phyloP scores from a whole-genome alignment of 2,888 invertebrate genomes.

The Drosophila fulvimacula region DNA sequence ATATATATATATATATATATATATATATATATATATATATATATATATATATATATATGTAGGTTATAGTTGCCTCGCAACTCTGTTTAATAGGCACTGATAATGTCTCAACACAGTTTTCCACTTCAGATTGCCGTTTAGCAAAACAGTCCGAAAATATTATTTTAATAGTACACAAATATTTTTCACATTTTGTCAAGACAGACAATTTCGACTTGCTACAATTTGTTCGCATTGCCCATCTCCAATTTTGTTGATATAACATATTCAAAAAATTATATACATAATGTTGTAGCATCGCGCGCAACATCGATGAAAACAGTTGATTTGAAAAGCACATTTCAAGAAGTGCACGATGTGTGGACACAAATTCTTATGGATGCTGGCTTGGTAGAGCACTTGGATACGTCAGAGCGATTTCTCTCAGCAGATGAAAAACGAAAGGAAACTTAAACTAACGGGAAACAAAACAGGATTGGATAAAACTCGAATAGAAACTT shows the following conservation, averaged over 20 bases:
- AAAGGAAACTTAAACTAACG: slow-evolving; percentile 12
- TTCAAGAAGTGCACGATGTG: slow-evolving; percentile 16
- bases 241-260: slow-evolving; percentile 36
- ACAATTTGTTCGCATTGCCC: slow-evolving; percentile 27
- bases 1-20: no score
- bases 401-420: slow-evolving; percentile 10
- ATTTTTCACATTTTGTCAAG: neutral
- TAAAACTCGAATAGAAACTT: slow-evolving; percentile 23
- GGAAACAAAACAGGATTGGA: slow-evolving; percentile 15
- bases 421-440: slow-evolving; percentile 2
- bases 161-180: neutral
- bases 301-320: slow-evolving; percentile 37
- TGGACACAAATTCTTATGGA: slow-evolving; percentile 23
- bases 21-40: no score
- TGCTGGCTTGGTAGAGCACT: slow-evolving; percentile 12
- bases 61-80: neutral
- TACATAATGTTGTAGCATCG: slow-evolving; percentile 4
- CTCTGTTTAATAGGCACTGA: neutral
- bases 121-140: neutral
- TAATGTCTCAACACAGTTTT: neutral
- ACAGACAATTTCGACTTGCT: slow-evolving; percentile 8
- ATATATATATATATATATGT: no score
- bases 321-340: slow-evolving; percentile 50
- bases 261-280: slow-evolving; percentile 31
- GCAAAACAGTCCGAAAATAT: neutral